These are phyloP conservation scores for Centrocercus urophasianus DNA, from an alignment of 2,113 vertebrate genomes.

Conservation along the genomic window DNA sequence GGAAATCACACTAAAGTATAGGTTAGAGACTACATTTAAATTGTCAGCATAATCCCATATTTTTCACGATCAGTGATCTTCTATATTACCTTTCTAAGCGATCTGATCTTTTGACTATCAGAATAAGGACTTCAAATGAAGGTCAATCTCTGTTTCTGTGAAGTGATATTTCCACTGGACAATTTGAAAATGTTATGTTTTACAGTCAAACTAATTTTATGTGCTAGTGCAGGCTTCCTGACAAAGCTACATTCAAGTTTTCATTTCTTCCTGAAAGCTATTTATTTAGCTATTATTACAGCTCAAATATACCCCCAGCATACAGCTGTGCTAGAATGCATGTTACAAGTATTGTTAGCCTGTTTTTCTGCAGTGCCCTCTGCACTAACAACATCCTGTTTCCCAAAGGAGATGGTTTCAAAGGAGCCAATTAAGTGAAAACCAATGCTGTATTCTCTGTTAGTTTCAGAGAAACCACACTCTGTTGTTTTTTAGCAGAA, in stretches of 20 bases:
- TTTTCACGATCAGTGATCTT: background rate
- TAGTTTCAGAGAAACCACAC: constrained; percentile 29
- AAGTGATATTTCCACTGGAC: background rate
- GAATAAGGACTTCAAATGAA: background rate
- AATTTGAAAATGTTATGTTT: background rate
- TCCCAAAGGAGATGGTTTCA: constrained; percentile 28
- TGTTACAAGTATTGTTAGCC: constrained; percentile 6
- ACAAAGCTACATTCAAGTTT: background rate
- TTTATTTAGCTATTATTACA: background rate
- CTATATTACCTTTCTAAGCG: background rate
- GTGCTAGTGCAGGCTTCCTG: background rate
- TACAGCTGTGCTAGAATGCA: background rate
- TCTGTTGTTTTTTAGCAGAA: constrained; percentile 16
- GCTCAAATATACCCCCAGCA: background rate
- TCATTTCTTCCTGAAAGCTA: background rate
- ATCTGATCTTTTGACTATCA: background rate
- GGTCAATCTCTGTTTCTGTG: background rate
- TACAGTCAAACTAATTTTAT: background rate
- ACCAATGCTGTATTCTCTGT: constrained; percentile 48
- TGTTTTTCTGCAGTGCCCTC: background rate
- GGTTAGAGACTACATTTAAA: accelerated
- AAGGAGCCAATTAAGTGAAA: constrained; percentile 60
- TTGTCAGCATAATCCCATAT: background rate
- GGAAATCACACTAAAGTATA: background rate
- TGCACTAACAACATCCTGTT: constrained; percentile 47